Conservation (phyloP, 2,888 invertebrate species). For the Bombyx huttoni region DNA sequence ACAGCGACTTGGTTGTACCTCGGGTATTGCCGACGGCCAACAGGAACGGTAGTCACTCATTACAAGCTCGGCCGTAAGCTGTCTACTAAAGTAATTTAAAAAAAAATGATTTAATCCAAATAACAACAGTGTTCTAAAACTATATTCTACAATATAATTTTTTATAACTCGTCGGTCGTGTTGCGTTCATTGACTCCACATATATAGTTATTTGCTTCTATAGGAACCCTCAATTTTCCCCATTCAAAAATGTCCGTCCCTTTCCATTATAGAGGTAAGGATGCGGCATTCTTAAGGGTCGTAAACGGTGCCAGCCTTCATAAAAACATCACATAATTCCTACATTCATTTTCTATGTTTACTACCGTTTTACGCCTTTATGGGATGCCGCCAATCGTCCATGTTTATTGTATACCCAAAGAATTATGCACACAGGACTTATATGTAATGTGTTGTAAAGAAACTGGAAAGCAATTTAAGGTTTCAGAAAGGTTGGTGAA, state of each 20-base stretch:
- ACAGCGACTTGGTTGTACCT: no score
- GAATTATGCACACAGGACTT: slow-evolving; percentile 11
- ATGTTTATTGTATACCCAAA: slow-evolving; percentile 14
- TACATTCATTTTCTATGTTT: slow-evolving; percentile 20
- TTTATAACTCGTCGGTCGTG: not conserved
- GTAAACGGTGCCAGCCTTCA: slow-evolving; percentile 25
- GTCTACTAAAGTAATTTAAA: no score
- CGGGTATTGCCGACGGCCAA: no score
- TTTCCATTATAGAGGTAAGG: slow-evolving; percentile 19
- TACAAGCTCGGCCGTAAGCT: no score
- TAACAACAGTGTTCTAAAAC: no score
- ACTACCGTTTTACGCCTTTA: slow-evolving; percentile 19
- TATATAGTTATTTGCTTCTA: slow-evolving; percentile 6
- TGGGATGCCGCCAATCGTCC: slow-evolving; percentile 10
- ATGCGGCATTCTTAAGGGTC: slow-evolving; percentile 21
- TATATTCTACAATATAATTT: not conserved
- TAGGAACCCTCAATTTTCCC: slow-evolving; percentile 9
- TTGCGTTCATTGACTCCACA: not conserved
- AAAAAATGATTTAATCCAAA: no score
- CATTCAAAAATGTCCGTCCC: slow-evolving; percentile 20
- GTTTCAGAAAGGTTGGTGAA: no score
- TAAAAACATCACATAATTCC: slow-evolving; percentile 27
- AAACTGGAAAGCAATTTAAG: no score
- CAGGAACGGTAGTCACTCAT: no score
- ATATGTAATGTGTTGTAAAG: not conserved